Evolutionary conservation across 2,888 invertebrate species (phyloP).

Genomic region (Lycophotia porphyrea): DNA sequence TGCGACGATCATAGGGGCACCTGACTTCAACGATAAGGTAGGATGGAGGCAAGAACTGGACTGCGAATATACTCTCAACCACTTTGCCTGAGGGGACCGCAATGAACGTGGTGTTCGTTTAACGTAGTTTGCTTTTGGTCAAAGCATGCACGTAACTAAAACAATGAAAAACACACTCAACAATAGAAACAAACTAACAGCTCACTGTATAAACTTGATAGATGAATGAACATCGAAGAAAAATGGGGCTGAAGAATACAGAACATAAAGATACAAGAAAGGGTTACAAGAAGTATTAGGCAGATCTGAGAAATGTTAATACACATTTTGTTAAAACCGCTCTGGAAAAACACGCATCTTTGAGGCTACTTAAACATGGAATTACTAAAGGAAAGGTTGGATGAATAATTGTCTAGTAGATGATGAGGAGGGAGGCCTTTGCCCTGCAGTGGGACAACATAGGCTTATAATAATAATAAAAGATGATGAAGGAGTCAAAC

Average conservation of each 20-base stretch:
- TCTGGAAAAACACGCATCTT: too few relatives aligned
- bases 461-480: too few relatives aligned
- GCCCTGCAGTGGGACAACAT: too few relatives aligned
- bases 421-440: too few relatives aligned
- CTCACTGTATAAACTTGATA: neutral
- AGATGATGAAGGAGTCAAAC: neutral
- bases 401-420: neutral
- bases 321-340: neutral
- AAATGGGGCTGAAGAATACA: neutral
- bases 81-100: neutral
- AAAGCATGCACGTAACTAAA: neutral
- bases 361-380: neutral
- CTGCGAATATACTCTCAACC: neutral
- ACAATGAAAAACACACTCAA: neutral
- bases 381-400: neutral
- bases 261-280: neutral
- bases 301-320: neutral
- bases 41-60: neutral
- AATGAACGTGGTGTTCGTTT: neutral
- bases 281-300: neutral
- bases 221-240: neutral
- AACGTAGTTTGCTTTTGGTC: neutral
- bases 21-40: neutral
- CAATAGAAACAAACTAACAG: neutral
- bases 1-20: neutral